Percentiles rank a stretch among this genome's conserved stretches.
Conservation (phyloP, 2,113 vertebrate genomes). For the Phrynosoma platyrhinos region DNA sequence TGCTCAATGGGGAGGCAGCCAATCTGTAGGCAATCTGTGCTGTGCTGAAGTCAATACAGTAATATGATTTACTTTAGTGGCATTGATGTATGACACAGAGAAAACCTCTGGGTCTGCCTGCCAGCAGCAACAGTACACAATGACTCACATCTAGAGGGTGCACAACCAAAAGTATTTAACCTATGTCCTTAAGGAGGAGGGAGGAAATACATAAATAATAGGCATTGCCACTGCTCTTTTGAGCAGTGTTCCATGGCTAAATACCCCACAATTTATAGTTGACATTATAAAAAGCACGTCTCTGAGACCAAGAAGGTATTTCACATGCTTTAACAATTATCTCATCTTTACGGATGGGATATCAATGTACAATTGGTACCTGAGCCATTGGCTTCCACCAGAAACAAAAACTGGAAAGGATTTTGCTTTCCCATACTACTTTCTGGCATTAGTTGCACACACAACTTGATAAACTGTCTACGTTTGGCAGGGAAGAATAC, state of each 20-base stretch:
- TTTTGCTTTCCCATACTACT: not conserved
- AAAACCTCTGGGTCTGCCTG: not conserved
- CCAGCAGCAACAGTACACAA: fast-evolving
- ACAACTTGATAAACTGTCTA: not conserved
- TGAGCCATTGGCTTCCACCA: not conserved
- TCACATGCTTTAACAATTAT: slow-evolving; percentile 5
- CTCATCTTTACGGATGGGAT: not conserved
- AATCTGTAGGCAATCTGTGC: not conserved
- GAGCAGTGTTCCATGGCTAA: not conserved
- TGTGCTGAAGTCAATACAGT: fast-evolving
- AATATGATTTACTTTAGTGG: slow-evolving; percentile 5
- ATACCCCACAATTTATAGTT: not conserved
- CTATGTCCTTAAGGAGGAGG: not conserved
- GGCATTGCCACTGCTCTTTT: slow-evolving; percentile 1
- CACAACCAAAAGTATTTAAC: not conserved
- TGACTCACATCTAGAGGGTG: fast-evolving
- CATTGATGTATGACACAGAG: fast-evolving
- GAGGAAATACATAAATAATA: slow-evolving; percentile 18
- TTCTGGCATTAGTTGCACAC: not conserved
- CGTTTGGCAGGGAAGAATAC: not conserved
- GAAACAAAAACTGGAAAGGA: not conserved
- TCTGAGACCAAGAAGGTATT: not conserved
- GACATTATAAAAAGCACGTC: not conserved
- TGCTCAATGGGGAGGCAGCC: slow-evolving; percentile 2
- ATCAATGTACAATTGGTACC: not conserved